Conservation (phyloP, 2,797 vertebrate species). For the Leuciscus waleckii region DNA sequence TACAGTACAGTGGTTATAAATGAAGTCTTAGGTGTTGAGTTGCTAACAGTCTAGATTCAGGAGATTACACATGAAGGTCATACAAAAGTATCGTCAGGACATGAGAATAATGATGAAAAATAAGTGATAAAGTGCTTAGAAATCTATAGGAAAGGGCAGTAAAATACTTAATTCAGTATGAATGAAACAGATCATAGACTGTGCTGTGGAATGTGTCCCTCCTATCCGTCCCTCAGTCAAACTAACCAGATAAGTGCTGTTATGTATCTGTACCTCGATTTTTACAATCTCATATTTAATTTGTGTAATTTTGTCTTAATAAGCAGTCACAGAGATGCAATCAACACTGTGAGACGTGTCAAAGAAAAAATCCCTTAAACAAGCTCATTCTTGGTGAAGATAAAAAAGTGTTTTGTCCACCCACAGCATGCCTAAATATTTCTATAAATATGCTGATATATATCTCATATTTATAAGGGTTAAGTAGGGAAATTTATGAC, state of each 20-base stretch:
- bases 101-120: not conserved
- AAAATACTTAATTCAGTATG: conserved; percentile 38
- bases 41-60: conserved; percentile 44
- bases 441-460: conserved; percentile 70
- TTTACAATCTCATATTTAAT: not conserved
- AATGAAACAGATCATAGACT: conserved; percentile 15
- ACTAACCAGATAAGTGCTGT: conserved; percentile 28
- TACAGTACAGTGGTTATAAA: not conserved
- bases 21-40: conserved; percentile 13
- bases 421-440: conserved; percentile 80
- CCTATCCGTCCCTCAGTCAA: not conserved
- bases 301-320: not conserved
- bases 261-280: not conserved
- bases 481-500: conserved; percentile 42
- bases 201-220: conserved; percentile 12
- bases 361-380: conserved; percentile 33
- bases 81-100: not conserved
- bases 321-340: conserved; percentile 55
- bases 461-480: conserved; percentile 72
- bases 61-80: conserved; percentile 15
- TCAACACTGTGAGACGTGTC: conserved; percentile 63
- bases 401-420: conserved; percentile 65
- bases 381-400: conserved; percentile 47
- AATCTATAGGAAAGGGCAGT: conserved; percentile 46
- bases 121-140: conserved; percentile 49